Evolutionary conservation across 2,113 vertebrate species (phyloP).

Genomic region (Indri indri): DNA sequence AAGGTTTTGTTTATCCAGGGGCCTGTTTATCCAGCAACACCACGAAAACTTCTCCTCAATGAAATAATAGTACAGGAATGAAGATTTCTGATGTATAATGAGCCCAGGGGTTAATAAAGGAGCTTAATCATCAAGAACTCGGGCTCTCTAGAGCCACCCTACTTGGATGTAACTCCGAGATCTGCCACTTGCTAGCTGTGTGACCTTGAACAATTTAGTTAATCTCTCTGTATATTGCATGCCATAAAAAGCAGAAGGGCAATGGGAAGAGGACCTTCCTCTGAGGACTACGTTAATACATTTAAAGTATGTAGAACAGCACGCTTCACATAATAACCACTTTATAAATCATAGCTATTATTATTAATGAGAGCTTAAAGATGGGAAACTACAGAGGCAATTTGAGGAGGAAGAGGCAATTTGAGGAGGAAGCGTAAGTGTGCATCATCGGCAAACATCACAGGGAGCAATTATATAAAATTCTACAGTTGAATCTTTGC

Average conservation of each 20-base stretch:
- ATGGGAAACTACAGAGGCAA: neutral
- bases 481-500: neutral
- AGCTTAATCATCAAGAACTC: neutral
- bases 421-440: neutral
- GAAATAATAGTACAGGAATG: conserved; percentile 14
- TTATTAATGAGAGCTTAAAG: conserved; percentile 42
- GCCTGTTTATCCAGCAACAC: neutral
- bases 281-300: conserved; percentile 5
- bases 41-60: neutral
- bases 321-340: neutral
- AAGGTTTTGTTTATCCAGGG: neutral
- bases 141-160: neutral
- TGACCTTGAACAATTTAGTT: conserved; percentile 37
- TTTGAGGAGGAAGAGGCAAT: neutral
- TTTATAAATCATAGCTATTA: conserved; percentile 7
- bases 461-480: conserved; percentile 12
- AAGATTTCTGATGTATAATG: neutral
- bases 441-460: neutral
- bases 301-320: neutral
- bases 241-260: neutral
- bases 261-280: neutral
- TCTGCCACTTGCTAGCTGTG: conserved; percentile 24
- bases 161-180: neutral
- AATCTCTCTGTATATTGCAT: conserved; percentile 19
- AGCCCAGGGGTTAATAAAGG: neutral